Conservation (phyloP, 2,797 vertebrate species). For the Pelodytes ibericus region DNA sequence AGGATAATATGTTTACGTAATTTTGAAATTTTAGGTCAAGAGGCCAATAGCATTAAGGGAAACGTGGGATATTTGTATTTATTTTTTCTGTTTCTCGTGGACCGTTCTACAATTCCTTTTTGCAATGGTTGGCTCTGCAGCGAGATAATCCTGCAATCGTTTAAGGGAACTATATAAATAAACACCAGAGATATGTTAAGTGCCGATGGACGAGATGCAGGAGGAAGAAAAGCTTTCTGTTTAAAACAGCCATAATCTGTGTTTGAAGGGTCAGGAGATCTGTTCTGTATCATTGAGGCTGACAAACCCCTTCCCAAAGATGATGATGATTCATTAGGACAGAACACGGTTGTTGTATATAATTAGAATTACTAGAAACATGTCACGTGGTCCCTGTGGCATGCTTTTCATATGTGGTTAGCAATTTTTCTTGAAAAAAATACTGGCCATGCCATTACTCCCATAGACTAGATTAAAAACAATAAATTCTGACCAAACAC, state of each 20-base stretch:
- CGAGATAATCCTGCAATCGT: constrained; percentile 27
- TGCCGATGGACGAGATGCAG: neutral
- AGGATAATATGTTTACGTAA: constrained; percentile 8
- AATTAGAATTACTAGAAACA: no score
- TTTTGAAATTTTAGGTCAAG: constrained; percentile 31
- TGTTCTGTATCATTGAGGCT: constrained; percentile 22
- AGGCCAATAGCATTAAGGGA: constrained; percentile 18
- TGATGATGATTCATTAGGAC: neutral
- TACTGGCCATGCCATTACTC: no score
- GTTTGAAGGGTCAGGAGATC: constrained; percentile 21
- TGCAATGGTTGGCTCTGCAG: constrained; percentile 34
- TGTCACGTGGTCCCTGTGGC: no score
- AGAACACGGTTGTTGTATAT: no score
- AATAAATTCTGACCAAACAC: no score
- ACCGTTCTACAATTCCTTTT: constrained; percentile 17
- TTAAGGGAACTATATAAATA: constrained; percentile 30
- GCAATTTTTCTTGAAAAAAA: no score
- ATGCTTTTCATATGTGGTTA: no score
- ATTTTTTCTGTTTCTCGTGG: constrained; percentile 35
- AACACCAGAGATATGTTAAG: constrained; percentile 25
- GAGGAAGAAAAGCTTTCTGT: constrained; percentile 6
- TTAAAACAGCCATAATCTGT: constrained; percentile 5
- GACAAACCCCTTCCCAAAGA: neutral
- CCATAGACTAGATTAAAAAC: no score
- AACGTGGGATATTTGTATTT: constrained; percentile 26